Base-by-base conservation (phyloP, 37 sponge, comb jelly and placozoan species). In the Spongia lamella region DNA sequence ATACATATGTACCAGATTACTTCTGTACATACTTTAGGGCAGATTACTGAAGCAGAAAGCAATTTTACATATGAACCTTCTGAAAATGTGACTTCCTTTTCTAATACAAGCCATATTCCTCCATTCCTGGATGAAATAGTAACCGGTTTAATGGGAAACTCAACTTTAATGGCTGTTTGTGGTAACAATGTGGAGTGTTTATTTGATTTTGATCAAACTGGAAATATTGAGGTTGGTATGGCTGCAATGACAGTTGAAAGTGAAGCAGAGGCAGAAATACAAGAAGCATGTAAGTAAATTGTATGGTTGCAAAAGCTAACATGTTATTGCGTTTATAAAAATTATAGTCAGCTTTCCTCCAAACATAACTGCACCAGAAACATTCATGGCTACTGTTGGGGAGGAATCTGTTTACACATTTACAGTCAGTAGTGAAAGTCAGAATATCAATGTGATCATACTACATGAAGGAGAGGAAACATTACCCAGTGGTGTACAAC, bases 261-360 rank as follows among this genome's bases (percentile, higher is more conserved):
- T 11, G 38, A 31, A n/a, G 70, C 52, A 52, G 43, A 25, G 0
- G 21, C 7, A 5, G 56, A 72, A 5, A 39, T 47, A 33, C 19
- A 47, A 17, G 38, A 33, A 38, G 39, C 63, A 59, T 38, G 75
- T 72, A 56, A 55, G 73, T 55, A 20, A 1, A 15, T 65, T 37
- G 11, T 63, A 13, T 25, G 31, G 4, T 3, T n/a, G n/a, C n/a
- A n/a, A n/a, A n/a, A n/a, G n/a, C n/a, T n/a, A n/a, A n/a, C n/a
- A n/a, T n/a, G n/a, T n/a, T n/a, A n/a, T n/a, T n/a, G n/a, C n/a
- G n/a, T n/a, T n/a, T n/a, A n/a, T n/a, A n/a, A n/a, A n/a, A n/a
- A n/a, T n/a, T n/a, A 0, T 64, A 88, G 89, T 11, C 14, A 88
- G 78, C 70, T 72, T 56, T 29, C 89, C 89, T 34, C 89, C 89